These are phyloP conservation scores for Zophobas morio DNA, from an alignment of 1,140 invertebrate genomes.

Conservation along the genomic window DNA sequence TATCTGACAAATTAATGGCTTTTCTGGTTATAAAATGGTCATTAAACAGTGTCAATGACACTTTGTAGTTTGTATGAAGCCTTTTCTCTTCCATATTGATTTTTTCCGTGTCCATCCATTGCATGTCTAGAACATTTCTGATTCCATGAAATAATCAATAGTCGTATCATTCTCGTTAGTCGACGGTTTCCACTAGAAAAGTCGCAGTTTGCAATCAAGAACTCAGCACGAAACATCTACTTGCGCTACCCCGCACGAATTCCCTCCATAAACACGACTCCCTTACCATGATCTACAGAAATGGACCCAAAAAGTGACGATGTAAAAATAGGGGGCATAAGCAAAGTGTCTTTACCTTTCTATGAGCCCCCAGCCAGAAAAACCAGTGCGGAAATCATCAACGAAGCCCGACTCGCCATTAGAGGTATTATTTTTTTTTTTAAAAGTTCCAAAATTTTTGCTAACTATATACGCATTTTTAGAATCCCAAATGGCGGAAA, in stretches of 20 bases:
- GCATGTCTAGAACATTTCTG: constrained; percentile 52
- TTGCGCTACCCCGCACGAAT: not conserved
- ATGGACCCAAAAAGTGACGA: constrained; percentile 56
- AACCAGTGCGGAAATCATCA: constrained; percentile 85
- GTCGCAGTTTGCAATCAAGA: constrained; percentile 31
- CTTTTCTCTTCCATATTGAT: constrained; percentile 34
- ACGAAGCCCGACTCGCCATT: constrained; percentile 79
- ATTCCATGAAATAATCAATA: constrained; percentile 56
- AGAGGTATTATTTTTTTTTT: constrained; percentile 59
- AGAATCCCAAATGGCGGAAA: constrained; percentile 64
- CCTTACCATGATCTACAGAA: constrained; percentile 25
- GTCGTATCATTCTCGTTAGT: constrained; percentile 44
- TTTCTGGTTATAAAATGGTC: constrained; percentile 15
- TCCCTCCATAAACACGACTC: not conserved
- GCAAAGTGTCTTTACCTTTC: constrained; percentile 58
- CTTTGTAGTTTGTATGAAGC: constrained; percentile 29
- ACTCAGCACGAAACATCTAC: not conserved
- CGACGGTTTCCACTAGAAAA: constrained; percentile 34
- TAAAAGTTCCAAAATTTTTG: constrained; percentile 20
- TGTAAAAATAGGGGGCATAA: constrained; percentile 53
- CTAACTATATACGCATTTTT: constrained; percentile 21
- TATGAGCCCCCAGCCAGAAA: constrained; percentile 68
- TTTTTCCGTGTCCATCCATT: constrained; percentile 41
- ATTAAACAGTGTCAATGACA: constrained; percentile 50
- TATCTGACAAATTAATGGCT: constrained; percentile 19